Evolutionary conservation across 2,888 invertebrate species (phyloP).

Genomic region (Keiferia lycopersicella): DNA sequence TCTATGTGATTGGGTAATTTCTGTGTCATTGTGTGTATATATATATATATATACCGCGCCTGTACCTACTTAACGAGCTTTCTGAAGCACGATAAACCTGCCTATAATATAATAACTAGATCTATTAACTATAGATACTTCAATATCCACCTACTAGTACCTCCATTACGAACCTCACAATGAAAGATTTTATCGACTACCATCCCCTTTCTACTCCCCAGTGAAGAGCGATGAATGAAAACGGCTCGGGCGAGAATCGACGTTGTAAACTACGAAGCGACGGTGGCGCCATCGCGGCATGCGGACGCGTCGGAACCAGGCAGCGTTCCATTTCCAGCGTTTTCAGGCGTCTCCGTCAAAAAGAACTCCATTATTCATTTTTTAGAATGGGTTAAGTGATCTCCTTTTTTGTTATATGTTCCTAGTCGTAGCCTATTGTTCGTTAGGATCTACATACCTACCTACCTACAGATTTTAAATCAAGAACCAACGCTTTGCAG

Average conservation of each 20-base stretch:
- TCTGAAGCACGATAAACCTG: neutral
- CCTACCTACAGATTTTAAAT: neutral
- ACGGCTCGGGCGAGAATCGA: constrained; percentile 48
- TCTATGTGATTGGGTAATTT: no score
- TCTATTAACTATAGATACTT: no score
- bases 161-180: no score
- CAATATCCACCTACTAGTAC: no score
- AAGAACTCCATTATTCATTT: neutral
- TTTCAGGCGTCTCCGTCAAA: neutral
- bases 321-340: neutral
- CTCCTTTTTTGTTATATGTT: neutral
- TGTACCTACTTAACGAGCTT: no score
- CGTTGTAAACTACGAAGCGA: constrained; percentile 48
- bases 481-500: no score
- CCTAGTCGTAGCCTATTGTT: no score
- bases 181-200: constrained; percentile 26
- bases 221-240: constrained; percentile 61
- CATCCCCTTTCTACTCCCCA: constrained; percentile 36
- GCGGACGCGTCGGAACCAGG: constrained; percentile 18
- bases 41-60: no score
- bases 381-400: neutral
- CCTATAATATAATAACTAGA: no score
- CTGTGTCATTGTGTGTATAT: no score
- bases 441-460: no score
- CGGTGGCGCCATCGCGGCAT: constrained; percentile 38